Evolutionary conservation across 2,888 invertebrate species (phyloP), one percentile per base, ranked within the genome.

Genomic region (Amaurobius ferox): DNA sequence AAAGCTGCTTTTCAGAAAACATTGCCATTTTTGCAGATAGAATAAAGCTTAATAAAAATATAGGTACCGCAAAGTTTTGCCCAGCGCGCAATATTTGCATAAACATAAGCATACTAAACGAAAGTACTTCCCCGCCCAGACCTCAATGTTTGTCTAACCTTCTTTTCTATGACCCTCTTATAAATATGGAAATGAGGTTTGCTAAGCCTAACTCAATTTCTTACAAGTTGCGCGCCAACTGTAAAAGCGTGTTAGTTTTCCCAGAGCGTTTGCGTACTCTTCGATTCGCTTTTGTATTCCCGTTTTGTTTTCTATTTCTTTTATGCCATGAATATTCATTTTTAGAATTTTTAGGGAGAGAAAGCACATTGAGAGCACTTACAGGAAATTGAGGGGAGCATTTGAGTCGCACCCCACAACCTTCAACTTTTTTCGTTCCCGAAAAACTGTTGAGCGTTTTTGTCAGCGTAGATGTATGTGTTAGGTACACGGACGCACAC

Each of bases 151-250:
- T 85, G 77, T 71, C 77, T 72, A 35, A 39, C 30, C 32, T 71
- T 85, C 77, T 85, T 85, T 85, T 55, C 29, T 66, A 66, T 66
- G 64, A 39, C 40, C 32, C 77, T 67, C 72, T 78, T 85, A 77
- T 78, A 85, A 85, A 85, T 85, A 85, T 77, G 77, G 77, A 85
- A 85, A 85, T 83, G 55, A 76, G 81, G 48, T 55, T 67, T 66
- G 66, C 67, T 72, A 66, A 77, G 83, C 66, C 77, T 77, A 77
- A 85, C 77, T 77, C 83, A 77, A 85, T 78, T 85, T 85, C 77
- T 85, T 83, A 71, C 76, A 68, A 83, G 64, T 64, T 76, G 70
- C 32, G 48, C 68, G 26, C 62, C 30, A 62, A 76, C 66, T 72
- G 55, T 77, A 71, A 77, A 55, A 85, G 76, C 48, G 61, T 77